Evolutionary conservation across 1,140 invertebrate genomes (phyloP).

Genomic region (Aphidius gifuensis): DNA sequence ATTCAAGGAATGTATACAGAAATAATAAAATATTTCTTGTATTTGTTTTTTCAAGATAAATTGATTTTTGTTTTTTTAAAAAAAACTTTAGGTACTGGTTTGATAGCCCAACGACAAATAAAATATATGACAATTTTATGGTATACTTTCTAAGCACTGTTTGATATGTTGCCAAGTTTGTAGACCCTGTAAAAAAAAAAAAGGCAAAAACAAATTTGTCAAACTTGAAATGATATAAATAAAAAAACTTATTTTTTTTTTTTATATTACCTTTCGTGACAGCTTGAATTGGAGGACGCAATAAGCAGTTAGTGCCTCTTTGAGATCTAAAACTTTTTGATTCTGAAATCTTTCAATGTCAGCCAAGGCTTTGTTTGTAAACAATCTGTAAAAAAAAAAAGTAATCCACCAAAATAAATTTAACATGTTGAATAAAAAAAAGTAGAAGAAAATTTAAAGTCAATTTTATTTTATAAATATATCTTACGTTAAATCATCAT

Average conservation of each 20-base stretch:
- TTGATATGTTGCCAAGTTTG: constrained; percentile 74
- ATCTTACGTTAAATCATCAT: constrained; percentile 63
- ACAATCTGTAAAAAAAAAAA: constrained; percentile 60
- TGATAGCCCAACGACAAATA: background rate
- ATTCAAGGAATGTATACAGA: no score
- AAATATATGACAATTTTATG: constrained; percentile 43
- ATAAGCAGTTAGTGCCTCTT: constrained; percentile 73
- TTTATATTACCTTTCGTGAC: constrained; percentile 68
- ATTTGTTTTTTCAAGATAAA: background rate
- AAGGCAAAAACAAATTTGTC: constrained; percentile 1
- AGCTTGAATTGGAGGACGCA: constrained; percentile 76
- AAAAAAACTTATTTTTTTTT: background rate
- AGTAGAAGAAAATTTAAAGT: background rate
- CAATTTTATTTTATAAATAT: constrained; percentile 13
- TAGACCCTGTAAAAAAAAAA: constrained; percentile 59
- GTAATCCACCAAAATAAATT: background rate
- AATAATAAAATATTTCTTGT: no score
- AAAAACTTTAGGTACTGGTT: constrained; percentile 16
- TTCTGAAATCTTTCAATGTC: constrained; percentile 77
- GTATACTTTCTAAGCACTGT: constrained; percentile 70
- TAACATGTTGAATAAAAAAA: background rate
- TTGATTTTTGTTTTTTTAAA: constrained; percentile 34
- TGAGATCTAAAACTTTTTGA: constrained; percentile 74
- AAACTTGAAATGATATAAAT: background rate
- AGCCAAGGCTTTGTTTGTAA: constrained; percentile 66